A percentile compares a stretch with the other conserved stretches of the same genome.
phyloP scores from a whole-genome alignment of 2,113 vertebrate genomes.

The Pelusios castaneus region DNA sequence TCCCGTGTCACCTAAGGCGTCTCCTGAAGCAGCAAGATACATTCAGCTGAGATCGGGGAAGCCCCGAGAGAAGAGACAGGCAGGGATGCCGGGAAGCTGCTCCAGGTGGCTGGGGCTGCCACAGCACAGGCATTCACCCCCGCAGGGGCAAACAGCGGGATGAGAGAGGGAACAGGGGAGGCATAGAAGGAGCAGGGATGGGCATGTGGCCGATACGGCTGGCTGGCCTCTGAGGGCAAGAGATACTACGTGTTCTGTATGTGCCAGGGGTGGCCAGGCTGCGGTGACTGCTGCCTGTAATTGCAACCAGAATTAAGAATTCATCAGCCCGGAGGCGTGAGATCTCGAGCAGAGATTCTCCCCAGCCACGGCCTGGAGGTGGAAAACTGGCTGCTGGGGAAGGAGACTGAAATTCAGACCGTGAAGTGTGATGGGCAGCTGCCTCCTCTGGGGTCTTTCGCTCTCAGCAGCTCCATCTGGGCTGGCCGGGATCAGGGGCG shows the following conservation, averaged over 20 bases:
- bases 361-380: background rate
- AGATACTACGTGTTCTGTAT: background rate
- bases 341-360: constrained; percentile 9
- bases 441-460: background rate
- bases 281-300: background rate
- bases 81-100: too few relatives aligned
- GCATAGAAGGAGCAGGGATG: background rate
- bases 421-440: background rate
- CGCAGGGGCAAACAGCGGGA: background rate
- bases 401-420: constrained; percentile 28
- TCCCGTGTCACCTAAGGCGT: too few relatives aligned
- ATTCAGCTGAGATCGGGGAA: too few relatives aligned
- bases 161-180: background rate
- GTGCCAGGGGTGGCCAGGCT: background rate
- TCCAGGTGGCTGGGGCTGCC: background rate
- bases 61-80: too few relatives aligned
- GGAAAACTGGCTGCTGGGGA: constrained; percentile 46
- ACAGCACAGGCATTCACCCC: background rate
- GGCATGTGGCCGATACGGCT: rapidly evolving
- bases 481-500: rapidly evolving
- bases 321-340: constrained; percentile 34
- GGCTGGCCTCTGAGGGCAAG: background rate
- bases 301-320: background rate
- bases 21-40: too few relatives aligned
- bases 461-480: rapidly evolving